Evolutionary conservation across 2,888 invertebrate genomes (phyloP).

Genomic region (Didymodactylos carnosus): DNA sequence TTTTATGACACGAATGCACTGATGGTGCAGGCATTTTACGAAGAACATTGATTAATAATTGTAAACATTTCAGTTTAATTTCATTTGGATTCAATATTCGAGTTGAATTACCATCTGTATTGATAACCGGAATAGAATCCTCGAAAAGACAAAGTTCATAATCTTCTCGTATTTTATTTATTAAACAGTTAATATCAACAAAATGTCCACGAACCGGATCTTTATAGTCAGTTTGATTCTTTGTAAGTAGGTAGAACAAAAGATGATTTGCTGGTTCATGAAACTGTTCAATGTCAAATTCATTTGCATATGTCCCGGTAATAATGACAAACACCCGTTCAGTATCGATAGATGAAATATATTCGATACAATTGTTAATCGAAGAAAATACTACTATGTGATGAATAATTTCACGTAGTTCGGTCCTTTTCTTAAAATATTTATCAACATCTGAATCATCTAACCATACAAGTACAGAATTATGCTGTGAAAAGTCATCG

Average conservation of each 20-base stretch:
- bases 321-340: background rate
- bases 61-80: too few relatives aligned
- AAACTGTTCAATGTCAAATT: background rate
- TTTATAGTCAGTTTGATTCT: background rate
- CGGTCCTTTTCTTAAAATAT: background rate
- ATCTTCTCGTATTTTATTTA: too few relatives aligned
- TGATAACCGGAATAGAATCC: too few relatives aligned
- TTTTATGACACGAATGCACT: too few relatives aligned
- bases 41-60: too few relatives aligned
- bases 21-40: too few relatives aligned
- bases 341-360: background rate
- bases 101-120: too few relatives aligned
- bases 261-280: background rate
- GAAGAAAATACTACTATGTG: background rate
- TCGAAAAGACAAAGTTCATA: too few relatives aligned
- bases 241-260: background rate
- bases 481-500: too few relatives aligned
- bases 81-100: too few relatives aligned
- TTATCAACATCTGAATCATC: background rate
- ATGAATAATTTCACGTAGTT: background rate
- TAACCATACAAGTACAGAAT: background rate
- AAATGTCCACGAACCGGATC: background rate
- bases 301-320: background rate
- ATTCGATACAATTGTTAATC: background rate
- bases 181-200: too few relatives aligned